Percentiles rank a stretch among this genome's conserved stretches.
phyloP scores from a whole-genome alignment of 2,113 vertebrate species.

The Menidia beryllina region DNA sequence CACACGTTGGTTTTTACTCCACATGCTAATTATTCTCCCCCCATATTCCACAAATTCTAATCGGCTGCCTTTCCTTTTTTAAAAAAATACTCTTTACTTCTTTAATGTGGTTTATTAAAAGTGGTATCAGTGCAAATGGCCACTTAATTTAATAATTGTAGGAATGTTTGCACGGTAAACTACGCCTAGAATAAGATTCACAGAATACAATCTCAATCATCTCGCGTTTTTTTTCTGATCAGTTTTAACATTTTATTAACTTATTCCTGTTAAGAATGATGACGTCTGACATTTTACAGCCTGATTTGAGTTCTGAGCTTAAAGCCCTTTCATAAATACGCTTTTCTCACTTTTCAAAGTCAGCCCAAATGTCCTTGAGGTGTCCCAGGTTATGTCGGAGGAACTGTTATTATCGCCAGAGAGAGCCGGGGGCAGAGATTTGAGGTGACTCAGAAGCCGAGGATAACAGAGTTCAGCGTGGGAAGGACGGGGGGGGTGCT shows the following conservation, averaged over 20 bases:
- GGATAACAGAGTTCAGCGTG: conserved; percentile 49
- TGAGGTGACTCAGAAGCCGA: conserved; percentile 57
- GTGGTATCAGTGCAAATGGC: background rate
- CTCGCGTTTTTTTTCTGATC: too few species aligned
- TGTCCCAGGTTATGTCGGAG: conserved; percentile 37
- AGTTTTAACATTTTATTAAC: too few species aligned
- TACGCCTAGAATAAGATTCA: too few species aligned
- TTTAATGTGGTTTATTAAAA: conserved; percentile 1
- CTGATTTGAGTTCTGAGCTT: background rate
- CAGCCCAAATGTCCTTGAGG: conserved; percentile 41
- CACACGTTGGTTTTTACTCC: background rate
- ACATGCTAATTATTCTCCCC: background rate
- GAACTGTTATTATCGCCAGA: conserved; percentile 43
- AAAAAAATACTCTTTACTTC: background rate
- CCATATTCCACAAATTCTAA: background rate
- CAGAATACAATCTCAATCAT: too few species aligned
- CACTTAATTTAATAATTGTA: too few species aligned
- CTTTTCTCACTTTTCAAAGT: background rate
- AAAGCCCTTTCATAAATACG: background rate
- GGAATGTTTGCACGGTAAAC: too few species aligned
- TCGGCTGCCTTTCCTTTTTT: background rate
- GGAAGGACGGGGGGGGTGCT: conserved; percentile 14
- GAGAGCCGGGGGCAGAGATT: conserved; percentile 39
- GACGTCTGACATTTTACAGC: background rate
- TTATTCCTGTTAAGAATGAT: too few species aligned